Evolutionary conservation across 37 sponge, comb jelly and placozoan species (phyloP).

Genomic region (Ianthella basta): DNA sequence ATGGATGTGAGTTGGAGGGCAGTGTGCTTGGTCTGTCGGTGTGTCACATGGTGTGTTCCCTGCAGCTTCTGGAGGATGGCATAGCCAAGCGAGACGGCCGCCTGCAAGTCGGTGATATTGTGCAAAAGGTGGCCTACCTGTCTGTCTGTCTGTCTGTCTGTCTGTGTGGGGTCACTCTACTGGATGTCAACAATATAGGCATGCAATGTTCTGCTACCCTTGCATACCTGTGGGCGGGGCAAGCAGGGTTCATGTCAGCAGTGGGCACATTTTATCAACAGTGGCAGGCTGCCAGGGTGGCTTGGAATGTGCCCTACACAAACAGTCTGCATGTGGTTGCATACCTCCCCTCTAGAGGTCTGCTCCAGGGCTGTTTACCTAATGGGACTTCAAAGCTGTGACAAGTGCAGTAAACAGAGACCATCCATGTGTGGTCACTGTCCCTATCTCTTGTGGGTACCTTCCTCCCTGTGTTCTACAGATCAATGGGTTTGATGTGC

Average conservation of each 20-base stretch:
- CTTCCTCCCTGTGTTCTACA: not conserved
- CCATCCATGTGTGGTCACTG: not conserved
- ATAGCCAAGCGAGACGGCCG: constrained; percentile 76
- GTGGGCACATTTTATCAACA: not conserved
- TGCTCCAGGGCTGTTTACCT: not conserved
- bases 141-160: constrained; percentile 14
- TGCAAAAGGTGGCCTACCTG: constrained; percentile 53
- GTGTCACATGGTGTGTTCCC: not conserved
- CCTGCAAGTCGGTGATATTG: constrained; percentile 69
- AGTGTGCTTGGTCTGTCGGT: not conserved
- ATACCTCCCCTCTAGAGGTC: not conserved
- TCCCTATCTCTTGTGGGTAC: not conserved
- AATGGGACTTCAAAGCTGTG: too few species aligned
- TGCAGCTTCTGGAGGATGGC: constrained; percentile 67
- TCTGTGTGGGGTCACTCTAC: not conserved
- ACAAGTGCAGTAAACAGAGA: too few species aligned
- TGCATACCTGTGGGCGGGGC: constrained; percentile 21
- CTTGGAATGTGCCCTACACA: constrained; percentile 10
- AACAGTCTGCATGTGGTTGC: not conserved
- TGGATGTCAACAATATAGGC: not conserved
- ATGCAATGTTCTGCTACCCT: not conserved
- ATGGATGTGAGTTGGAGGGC: not conserved
- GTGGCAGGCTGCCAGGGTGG: not conserved
- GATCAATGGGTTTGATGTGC: constrained; percentile 65
- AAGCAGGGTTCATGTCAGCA: too few species aligned